These are phyloP conservation scores for Balanococcus diminutus DNA, from an alignment of 2,888 invertebrate genomes.

Conservation along the genomic window DNA sequence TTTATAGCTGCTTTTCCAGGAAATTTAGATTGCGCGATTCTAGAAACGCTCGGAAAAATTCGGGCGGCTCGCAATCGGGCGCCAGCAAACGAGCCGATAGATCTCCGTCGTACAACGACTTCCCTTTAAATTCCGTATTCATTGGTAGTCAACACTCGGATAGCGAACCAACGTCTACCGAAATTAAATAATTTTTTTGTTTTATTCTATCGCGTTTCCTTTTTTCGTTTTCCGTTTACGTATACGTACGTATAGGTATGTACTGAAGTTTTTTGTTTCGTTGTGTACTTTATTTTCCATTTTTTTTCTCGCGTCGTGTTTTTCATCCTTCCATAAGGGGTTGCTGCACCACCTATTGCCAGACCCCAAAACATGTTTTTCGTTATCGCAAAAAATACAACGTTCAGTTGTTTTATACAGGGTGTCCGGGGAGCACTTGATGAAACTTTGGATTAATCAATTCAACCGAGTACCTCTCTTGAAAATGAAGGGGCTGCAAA, in stretches of 20 bases:
- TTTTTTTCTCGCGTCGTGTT: no score
- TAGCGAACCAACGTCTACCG: conserved; percentile 59
- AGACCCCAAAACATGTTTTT: no score
- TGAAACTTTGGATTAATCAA: no score
- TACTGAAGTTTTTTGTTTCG: background rate
- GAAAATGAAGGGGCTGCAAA: no score
- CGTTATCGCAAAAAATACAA: no score
- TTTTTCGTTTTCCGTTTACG: background rate
- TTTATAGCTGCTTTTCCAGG: conserved; percentile 72
- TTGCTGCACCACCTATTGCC: no score
- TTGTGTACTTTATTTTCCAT: background rate
- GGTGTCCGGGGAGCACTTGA: no score
- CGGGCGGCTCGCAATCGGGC: conserved; percentile 61
- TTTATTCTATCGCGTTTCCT: background rate
- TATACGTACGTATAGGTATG: background rate
- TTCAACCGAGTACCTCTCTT: no score
- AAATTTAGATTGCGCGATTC: conserved; percentile 57
- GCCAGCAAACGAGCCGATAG: conserved; percentile 60
- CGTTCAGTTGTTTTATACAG: no score
- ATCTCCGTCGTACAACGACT: conserved; percentile 55
- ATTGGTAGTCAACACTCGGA: conserved; percentile 56
- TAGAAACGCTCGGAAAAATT: conserved; percentile 58
- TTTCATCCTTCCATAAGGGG: background rate
- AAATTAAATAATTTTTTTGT: conserved; percentile 58
- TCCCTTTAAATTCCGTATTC: conserved; percentile 24